Evolutionary conservation across 2,797 vertebrate genomes (phyloP), one percentile per base, ranked within the genome.

Genomic region (Lithobates sylvaticus): DNA sequence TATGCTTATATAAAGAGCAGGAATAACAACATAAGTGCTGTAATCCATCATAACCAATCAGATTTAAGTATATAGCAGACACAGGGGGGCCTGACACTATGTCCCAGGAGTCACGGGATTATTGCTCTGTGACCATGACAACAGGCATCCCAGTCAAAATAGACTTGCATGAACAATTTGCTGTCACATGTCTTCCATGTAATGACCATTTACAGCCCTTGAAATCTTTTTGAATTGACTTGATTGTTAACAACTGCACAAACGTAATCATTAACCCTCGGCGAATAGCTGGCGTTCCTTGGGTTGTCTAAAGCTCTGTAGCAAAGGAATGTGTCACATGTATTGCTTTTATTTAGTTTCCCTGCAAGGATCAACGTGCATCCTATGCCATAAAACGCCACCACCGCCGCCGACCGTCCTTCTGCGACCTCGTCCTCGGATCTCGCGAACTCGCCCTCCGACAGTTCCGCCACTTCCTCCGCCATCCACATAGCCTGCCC

Each of bases 181-280:
- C 79, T 5, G 1, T 91, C 92, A 90, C 73, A 44, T 88, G 91
- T 90, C 70, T 89, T 6, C 0, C 84, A 90, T 89, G 84, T 90
- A 91, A 89, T 88, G 89, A n/a, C 89, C 91, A 65, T 81, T 88
- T 88, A 89, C 91, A 93, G 91, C 88, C 86, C 89, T 90, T 89
- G 88, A 91, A 90, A 69, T 88, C 82, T 89, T 81, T 89, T 91
- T 92, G 91, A 90, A 86, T 88, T 58, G 92, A 86, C 76, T 61
- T 77, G 90, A 92, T 89, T 91, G 92, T 94, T 90, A 89, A 76
- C 26, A 10, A 88, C 88, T 89, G 86, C 89, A 88, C 87, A 92
- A 92, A 87, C 88, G 16, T 92, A 89, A 91, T 93, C 89, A 91
- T 92, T 92, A 94, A 64, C 90, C 69, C 82, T 77, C 84, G 91